These are phyloP conservation scores for Lasioglossum baleicum DNA, from an alignment of 1,140 invertebrate genomes.

Conservation along the genomic window DNA sequence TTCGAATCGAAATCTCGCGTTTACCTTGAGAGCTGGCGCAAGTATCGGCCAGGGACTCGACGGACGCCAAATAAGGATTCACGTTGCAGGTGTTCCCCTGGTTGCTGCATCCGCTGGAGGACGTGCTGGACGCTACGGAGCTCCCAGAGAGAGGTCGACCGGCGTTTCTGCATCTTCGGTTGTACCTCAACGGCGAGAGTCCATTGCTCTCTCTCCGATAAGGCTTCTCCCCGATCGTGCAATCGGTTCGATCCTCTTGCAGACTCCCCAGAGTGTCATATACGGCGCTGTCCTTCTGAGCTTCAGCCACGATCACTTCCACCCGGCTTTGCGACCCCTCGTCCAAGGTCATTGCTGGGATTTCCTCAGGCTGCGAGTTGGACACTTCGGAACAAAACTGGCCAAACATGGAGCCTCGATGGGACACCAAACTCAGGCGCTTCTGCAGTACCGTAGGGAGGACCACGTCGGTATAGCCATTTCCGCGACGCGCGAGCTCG, in stretches of 20 bases:
- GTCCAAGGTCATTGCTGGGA: conserved; percentile 18
- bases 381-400: conserved; percentile 58
- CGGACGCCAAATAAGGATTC: conserved; percentile 88
- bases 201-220: conserved; percentile 45
- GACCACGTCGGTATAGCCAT: conserved; percentile 66
- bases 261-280: conserved; percentile 9
- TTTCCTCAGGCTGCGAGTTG: conserved; percentile 18
- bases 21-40: conserved; percentile 80
- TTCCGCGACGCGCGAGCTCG: conserved; percentile 80
- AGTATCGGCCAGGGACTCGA: conserved; percentile 87
- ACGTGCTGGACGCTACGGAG: conserved; percentile 89
- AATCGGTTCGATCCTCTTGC: not conserved
- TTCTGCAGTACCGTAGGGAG: conserved; percentile 71
- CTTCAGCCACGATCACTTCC: conserved; percentile 3
- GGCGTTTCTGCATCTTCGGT: conserved; percentile 65
- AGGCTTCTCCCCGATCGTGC: conserved; percentile 3
- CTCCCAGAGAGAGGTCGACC: conserved; percentile 88
- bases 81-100: conserved; percentile 74
- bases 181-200: conserved; percentile 54
- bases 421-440: conserved; percentile 73
- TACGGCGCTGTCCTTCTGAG: conserved; percentile 20
- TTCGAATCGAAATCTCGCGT: not conserved
- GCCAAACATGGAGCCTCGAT: conserved; percentile 73
- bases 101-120: conserved; percentile 81
- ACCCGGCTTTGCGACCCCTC: conserved; percentile 6